Evolutionary conservation across 2,797 vertebrate genomes (phyloP).

Genomic region (Rhincodon typus): DNA sequence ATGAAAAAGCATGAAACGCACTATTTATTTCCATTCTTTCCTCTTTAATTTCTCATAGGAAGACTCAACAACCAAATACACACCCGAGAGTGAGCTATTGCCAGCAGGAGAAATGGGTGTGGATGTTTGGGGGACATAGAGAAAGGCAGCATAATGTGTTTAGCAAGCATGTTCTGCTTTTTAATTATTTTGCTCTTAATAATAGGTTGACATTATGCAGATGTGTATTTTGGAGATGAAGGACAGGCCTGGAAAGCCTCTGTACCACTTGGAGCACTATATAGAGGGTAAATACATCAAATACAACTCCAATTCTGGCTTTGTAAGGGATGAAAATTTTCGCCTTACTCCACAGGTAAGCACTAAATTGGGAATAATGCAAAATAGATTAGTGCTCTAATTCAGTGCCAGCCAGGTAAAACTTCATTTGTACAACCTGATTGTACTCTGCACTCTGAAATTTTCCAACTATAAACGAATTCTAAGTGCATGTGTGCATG

Average conservation of each 20-base stretch:
- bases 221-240: constrained; percentile 88
- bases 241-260: constrained; percentile 67
- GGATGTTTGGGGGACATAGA: too few species aligned
- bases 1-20: neutral
- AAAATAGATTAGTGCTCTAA: neutral
- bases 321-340: constrained; percentile 87
- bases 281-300: constrained; percentile 98
- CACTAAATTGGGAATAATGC: neutral
- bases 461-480: neutral
- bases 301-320: constrained; percentile 98
- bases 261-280: constrained; percentile 96
- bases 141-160: neutral
- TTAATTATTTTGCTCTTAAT: neutral
- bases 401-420: neutral
- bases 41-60: neutral
- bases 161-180: neutral
- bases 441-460: too few species aligned
- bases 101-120: neutral
- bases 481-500: neutral
- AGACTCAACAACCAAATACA: neutral
- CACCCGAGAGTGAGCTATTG: neutral
- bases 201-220: constrained; percentile 94
- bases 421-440: neutral
- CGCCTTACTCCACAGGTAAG: constrained; percentile 90
- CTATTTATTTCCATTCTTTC: neutral